phyloP scores from a whole-genome alignment of 1,140 invertebrate genomes.

The Bacillus rossius region DNA sequence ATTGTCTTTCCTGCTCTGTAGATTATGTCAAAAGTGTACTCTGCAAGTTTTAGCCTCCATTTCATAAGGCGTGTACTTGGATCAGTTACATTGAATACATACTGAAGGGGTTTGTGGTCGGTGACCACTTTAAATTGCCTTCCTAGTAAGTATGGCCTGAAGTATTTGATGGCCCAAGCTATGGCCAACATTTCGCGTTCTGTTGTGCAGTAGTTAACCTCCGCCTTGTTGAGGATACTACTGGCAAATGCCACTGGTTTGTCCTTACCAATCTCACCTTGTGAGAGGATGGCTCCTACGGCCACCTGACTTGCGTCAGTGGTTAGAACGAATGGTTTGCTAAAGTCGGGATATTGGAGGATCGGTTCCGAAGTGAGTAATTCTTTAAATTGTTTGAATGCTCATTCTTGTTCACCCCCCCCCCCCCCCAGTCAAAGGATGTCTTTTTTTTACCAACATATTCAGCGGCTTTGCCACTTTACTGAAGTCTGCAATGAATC shows the following conservation, averaged over 20 bases:
- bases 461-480: neutral
- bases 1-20: conserved; percentile 41
- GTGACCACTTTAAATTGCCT: conserved; percentile 31
- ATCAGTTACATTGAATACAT: conserved; percentile 24
- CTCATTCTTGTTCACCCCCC: neutral
- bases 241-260: conserved; percentile 10
- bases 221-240: conserved; percentile 13
- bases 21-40: conserved; percentile 19
- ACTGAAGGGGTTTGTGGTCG: too few species aligned
- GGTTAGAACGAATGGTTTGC: conserved; percentile 10
- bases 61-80: conserved; percentile 18
- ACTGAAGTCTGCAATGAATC: conserved; percentile 6
- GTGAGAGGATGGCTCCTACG: conserved; percentile 9
- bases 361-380: conserved; percentile 1
- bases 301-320: conserved; percentile 11
- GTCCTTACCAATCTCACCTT: conserved; percentile 5
- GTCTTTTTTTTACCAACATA: conserved; percentile 1
- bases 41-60: conserved; percentile 15
- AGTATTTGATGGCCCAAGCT: conserved; percentile 10
- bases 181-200: conserved; percentile 32
- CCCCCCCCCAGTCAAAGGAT: neutral
- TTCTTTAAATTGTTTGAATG: conserved; percentile 9
- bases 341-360: conserved; percentile 15
- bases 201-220: conserved; percentile 25
- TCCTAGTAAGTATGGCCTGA: conserved; percentile 34